A percentile compares a stretch with the other conserved stretches of the same genome.
phyloP scores from a whole-genome alignment of 2,888 invertebrate genomes.

The Pheosia gnoma region DNA sequence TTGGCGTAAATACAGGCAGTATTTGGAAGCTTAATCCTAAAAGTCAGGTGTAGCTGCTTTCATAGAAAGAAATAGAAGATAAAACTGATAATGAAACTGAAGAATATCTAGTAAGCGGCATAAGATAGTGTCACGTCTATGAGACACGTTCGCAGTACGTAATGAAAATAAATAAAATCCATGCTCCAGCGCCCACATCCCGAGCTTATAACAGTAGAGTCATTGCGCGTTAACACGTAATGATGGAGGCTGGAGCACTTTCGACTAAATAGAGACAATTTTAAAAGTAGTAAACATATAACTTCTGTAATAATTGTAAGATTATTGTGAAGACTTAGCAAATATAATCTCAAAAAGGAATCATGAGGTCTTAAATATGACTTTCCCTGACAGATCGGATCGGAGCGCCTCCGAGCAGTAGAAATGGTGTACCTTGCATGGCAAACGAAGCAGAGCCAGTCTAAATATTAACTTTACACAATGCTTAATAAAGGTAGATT shows the following conservation, averaged over 20 bases:
- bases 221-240: background rate
- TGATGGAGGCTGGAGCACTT: background rate
- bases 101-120: constrained; percentile 14
- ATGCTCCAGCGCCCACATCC: constrained; percentile 10
- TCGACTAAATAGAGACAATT: background rate
- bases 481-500: no score
- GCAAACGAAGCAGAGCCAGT: no score
- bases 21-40: no score
- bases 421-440: no score
- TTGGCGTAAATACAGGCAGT: background rate
- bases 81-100: background rate
- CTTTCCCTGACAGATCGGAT: no score
- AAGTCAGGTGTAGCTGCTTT: no score
- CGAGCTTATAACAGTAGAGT: background rate
- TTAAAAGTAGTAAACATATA: background rate
- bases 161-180: constrained; percentile 41
- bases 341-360: no score
- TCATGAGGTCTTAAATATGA: no score
- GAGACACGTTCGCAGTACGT: constrained; percentile 29
- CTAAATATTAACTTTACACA: no score
- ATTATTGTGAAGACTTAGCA: no score
- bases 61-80: background rate
- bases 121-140: constrained; percentile 33
- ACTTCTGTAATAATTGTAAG: background rate
- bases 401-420: no score